Base-by-base conservation (phyloP, 2,113 vertebrate genomes). In the Melospiza georgiana region DNA sequence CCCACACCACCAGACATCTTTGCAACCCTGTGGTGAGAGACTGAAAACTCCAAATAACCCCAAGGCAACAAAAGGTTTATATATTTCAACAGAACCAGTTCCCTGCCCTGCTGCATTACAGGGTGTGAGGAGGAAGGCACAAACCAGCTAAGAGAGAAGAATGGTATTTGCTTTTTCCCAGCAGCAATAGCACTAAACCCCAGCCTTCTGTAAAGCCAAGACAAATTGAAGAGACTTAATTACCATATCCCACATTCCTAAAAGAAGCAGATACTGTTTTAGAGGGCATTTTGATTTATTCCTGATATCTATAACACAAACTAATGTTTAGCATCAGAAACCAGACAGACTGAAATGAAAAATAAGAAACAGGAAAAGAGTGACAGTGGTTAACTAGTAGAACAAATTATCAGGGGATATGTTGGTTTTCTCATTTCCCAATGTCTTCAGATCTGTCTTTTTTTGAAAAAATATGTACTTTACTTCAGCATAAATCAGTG, bases 401-500 rank as follows among this genome's bases (percentile, higher is more conserved):
- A 94, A 84, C 65, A 91, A 84, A 76, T 43, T 67, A 82, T 69
- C 66, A 65, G 46, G 44, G 78, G 79, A 73, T 90, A 78, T 73
- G 41, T 51, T 84, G 89, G 30, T 55, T 95, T 89, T 89, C 79
- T 93, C 82, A 90, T 94, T 94, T 96, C 82, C 92, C 44, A 4
- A 69, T 79, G 46, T 83, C 75, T 90, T 85, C 72, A 87, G 58
- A 65, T 44, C 77, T 83, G 76, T 80, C 84, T 82, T 67, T 81
- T 80, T 33, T 15, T 12, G 46, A 51, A 76, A 78, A 90, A 82
- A 41, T 17, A 37, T 5, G 8, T 69, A 41, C 62, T 89, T 81
- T 49, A 58, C 62, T 85, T 73, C 77, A 79, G 28, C 74, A 90
- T 87, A 76, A 93, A 93, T 83, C 90, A 91, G 33, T 30, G 37